Evolutionary conservation across 2,113 vertebrate species (phyloP).

Genomic region (Grammomys dolichurus): DNA sequence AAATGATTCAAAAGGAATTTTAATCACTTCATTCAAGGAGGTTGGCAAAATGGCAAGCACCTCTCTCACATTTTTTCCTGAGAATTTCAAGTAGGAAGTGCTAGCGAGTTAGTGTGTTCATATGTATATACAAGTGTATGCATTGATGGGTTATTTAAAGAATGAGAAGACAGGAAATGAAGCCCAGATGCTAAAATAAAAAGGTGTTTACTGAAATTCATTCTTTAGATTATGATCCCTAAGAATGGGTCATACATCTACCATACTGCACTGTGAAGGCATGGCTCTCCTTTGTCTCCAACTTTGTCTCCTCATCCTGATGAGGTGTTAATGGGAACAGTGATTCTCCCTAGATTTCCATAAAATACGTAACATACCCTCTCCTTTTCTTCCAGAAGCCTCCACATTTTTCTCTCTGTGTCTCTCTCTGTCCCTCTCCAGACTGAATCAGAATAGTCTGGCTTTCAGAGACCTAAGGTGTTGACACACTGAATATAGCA

Average conservation of each 20-base stretch:
- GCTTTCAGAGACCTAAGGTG: background rate
- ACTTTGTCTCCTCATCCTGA: background rate
- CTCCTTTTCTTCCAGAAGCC: background rate
- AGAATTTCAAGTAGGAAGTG: background rate
- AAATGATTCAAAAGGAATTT: background rate
- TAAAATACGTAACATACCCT: background rate
- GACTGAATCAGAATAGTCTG: background rate
- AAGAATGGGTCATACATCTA: background rate
- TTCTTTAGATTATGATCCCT: background rate
- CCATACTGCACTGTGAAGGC: fast-evolving
- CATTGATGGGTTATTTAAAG: background rate
- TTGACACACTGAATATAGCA: background rate
- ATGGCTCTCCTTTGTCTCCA: background rate
- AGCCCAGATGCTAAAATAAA: background rate
- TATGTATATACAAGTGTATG: background rate
- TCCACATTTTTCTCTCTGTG: background rate
- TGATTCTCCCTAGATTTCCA: background rate
- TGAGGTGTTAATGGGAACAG: background rate
- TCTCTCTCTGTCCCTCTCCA: background rate
- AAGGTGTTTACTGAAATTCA: background rate
- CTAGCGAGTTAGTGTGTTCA: background rate
- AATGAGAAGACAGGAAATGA: background rate
- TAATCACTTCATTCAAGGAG: background rate
- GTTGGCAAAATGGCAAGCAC: background rate
- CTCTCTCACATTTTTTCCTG: background rate